Conservation (phyloP, 2,888 invertebrate genomes). For the Mythimna impura region DNA sequence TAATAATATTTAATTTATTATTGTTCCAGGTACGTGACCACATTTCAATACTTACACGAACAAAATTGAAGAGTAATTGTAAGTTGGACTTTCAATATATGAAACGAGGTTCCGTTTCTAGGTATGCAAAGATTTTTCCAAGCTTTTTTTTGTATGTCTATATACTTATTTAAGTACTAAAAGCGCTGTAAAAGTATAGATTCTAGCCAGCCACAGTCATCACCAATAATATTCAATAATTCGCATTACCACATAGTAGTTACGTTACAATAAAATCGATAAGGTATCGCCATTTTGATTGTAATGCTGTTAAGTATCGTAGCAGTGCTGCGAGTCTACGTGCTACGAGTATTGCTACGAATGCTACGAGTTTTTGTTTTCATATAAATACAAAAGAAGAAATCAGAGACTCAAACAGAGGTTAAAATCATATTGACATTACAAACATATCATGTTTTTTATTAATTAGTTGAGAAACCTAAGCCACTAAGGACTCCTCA, state of each 20-base stretch:
- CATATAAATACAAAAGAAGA: neutral
- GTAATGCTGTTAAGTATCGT: constrained; percentile 20
- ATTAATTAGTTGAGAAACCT: neutral
- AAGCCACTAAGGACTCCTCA: neutral
- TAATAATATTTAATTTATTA: neutral
- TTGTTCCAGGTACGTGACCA: constrained; percentile 46
- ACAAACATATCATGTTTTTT: neutral
- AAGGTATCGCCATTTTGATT: neutral
- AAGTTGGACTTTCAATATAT: constrained; percentile 33
- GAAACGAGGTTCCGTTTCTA: neutral
- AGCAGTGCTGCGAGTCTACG: constrained; percentile 31
- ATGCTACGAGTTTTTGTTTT: neutral
- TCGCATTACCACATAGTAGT: neutral
- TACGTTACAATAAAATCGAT: neutral
- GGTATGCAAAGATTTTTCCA: constrained; percentile 1
- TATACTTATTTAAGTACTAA: too few relatives aligned
- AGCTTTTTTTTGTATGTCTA: too few relatives aligned
- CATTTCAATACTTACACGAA: neutral
- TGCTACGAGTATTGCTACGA: constrained; percentile 34
- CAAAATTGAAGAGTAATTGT: constrained; percentile 9
- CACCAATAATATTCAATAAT: too few relatives aligned
- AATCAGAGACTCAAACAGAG: neutral
- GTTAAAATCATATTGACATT: neutral
- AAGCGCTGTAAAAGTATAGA: neutral
- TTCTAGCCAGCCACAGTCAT: neutral